A percentile compares a stretch with the other conserved stretches of the same genome.
Conservation (phyloP, 2,888 invertebrate genomes). For the Habroteleia sp. region DNA sequence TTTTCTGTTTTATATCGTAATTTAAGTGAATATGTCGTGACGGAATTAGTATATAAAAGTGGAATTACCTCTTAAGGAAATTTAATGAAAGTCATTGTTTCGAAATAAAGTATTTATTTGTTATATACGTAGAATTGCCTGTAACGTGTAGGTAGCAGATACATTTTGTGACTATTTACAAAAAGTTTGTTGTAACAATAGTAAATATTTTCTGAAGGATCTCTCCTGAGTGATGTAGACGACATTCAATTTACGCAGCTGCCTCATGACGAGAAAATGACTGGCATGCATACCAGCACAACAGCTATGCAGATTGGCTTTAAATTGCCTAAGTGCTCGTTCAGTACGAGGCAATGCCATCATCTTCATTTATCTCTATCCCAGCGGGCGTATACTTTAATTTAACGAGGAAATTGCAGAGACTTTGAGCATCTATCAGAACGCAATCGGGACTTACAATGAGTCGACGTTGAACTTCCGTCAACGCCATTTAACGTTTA, state of each 20-base stretch:
- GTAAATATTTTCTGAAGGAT: slow-evolving; percentile 17
- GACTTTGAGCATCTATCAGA: slow-evolving; percentile 62
- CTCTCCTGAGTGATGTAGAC: slow-evolving; percentile 25
- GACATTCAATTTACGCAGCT: slow-evolving; percentile 44
- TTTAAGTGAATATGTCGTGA: too few relatives aligned
- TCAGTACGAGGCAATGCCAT: slow-evolving; percentile 56
- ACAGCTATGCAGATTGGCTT: slow-evolving; percentile 65
- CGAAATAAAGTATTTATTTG: too few relatives aligned
- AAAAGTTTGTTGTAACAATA: background rate
- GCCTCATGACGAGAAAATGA: slow-evolving; percentile 53
- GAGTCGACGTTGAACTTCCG: slow-evolving; percentile 64
- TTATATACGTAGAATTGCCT: too few relatives aligned
- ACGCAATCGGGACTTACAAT: slow-evolving; percentile 66
- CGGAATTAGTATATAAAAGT: too few relatives aligned
- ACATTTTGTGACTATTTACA: too few relatives aligned
- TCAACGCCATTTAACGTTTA: slow-evolving; percentile 58
- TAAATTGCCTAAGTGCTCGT: slow-evolving; percentile 65
- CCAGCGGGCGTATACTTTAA: slow-evolving; percentile 62
- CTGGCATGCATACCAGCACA: slow-evolving; percentile 31
- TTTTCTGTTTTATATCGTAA: too few relatives aligned
- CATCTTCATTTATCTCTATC: slow-evolving; percentile 66
- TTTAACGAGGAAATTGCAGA: slow-evolving; percentile 67
- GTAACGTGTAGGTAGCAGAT: too few relatives aligned
- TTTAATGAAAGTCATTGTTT: too few relatives aligned
- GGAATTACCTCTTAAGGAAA: too few relatives aligned